Percentiles rank a stretch among this genome's conserved stretches.
Conservation (phyloP, 2,113 vertebrate species). For the Dipodomys ordii region DNA sequence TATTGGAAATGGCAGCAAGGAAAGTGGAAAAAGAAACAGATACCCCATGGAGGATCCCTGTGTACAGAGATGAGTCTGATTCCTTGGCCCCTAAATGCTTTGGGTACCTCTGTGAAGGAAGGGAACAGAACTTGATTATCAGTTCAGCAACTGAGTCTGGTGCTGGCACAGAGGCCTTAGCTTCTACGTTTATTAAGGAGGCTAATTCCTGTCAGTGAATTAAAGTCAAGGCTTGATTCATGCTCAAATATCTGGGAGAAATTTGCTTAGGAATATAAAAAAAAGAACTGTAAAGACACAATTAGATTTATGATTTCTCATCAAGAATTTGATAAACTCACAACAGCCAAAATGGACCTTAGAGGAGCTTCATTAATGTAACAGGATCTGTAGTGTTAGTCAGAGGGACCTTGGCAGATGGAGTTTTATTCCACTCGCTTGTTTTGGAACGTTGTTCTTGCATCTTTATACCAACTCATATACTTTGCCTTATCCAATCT, state of each 20-base stretch:
- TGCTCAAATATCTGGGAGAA: slow-evolving; percentile 64
- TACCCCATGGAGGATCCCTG: background rate
- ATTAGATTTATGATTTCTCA: slow-evolving; percentile 71
- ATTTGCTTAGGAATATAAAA: slow-evolving; percentile 49
- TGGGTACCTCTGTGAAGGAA: slow-evolving; percentile 23
- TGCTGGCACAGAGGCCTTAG: background rate
- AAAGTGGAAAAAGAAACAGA: background rate
- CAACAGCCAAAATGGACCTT: slow-evolving; percentile 35
- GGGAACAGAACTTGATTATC: slow-evolving; percentile 40
- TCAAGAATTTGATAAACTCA: slow-evolving; percentile 71
- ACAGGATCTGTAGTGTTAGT: slow-evolving; percentile 49
- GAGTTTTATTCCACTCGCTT: slow-evolving; percentile 43
- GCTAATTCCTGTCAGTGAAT: slow-evolving; percentile 57
- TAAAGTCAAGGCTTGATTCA: slow-evolving; percentile 64
- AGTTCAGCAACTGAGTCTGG: background rate
- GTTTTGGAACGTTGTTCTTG: background rate
- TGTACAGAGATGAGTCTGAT: background rate
- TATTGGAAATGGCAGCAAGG: background rate
- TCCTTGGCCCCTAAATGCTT: background rate
- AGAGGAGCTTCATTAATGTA: slow-evolving; percentile 50
- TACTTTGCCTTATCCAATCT: background rate
- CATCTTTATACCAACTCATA: background rate
- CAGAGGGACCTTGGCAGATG: slow-evolving; percentile 11
- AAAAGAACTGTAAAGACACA: slow-evolving; percentile 2
- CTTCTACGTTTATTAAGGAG: slow-evolving; percentile 66